Base-by-base conservation (phyloP, 2,888 invertebrate species). In the Andrena trimmerana region DNA sequence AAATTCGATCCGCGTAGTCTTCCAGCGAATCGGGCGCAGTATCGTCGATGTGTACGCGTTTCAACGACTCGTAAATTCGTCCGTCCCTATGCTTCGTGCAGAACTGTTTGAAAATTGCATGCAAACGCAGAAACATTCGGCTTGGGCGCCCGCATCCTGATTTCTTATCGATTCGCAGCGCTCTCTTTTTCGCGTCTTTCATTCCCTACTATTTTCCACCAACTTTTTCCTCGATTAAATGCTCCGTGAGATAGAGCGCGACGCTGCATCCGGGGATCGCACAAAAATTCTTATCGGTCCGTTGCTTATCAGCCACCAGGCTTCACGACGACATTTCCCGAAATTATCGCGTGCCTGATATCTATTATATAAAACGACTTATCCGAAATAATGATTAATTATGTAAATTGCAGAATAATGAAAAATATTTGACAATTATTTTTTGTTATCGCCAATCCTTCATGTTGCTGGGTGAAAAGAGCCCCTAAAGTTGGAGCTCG, bases 41-140 rank as follows among this genome's bases (percentile, higher is more conserved):
- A 75, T 81, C 68, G 76, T n/a, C 62, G 54, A 52, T 78, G 74
- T 68, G 76, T 80, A 83, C 86, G 36, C 85, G 86, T 89, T 90
- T 89, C 90, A 90, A 90, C 89, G 89, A 91, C 87, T 89, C 88
- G 88, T 86, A 87, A 89, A 90, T 90, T 87, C 88, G 86, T 88
- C 87, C 81, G 85, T 84, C 84, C 84, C 70, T 83, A 78, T 78
- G 88, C 86, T 83, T 88, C 90, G 83, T 86, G 86, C 82, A 85
- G 84, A 88, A 85, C 86, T 84, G 78, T 83, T 81, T 78, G 88
- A 88, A 91, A 90, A 90, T 89, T 89, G 90, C 86, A 91, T 89
- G 86, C 84, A 90, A 91, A 89, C 87, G 90, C 90, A 86, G 86
- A 89, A 89, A 90, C 87, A 87, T 90, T 85, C 85, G 79, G 65